Evolutionary conservation across 2,888 invertebrate species (phyloP), one percentile per base, ranked within the genome.

Genomic region (Spisula subtruncata): DNA sequence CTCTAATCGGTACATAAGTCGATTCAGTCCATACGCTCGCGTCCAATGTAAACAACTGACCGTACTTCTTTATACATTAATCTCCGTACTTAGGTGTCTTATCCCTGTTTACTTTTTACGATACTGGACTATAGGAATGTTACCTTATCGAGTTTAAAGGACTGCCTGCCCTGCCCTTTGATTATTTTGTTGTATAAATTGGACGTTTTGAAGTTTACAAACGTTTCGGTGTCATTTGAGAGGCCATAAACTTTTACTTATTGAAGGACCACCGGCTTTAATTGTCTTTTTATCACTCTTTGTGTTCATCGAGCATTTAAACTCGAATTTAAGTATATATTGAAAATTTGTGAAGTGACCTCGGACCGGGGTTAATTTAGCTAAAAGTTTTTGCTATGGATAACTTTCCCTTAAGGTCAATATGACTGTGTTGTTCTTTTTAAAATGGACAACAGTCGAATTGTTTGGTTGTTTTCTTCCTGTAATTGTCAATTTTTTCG

Each of bases 161-260:
- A 25, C 25, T 25, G 4, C 25, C 0, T 66, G 60, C 60, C 5
- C 25, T 66, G 10, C 10, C n/a, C 8, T 66, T n/a, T 66, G 60
- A 66, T 66, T 66, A 66, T 20, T 66, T 66, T 25, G 60, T 10
- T 25, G 25, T 66, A 66, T 25, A 66, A 66, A 66, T 66, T 66
- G 60, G 60, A 66, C 25, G 25, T 66, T 66, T 66, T 25, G n/a
- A 25, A 66, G 60, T 66, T 60, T 66, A 66, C 60, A 66, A 25
- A 66, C 60, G 10, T 66, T 25, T 46, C 16, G 29, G 18, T 54
- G 85, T 85, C 51, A 85, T 85, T 85, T 79, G 85, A 85, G 51
- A 51, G 75, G 75, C 54, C 75, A 85, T 85, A 85, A 85, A 85
- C 20, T 85, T 51, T n/a, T 29, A 48, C 51, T 85, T 71, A 71